These are phyloP conservation scores for Eristalinus aeneus DNA, from an alignment of 2,888 invertebrate genomes.

Conservation along the genomic window DNA sequence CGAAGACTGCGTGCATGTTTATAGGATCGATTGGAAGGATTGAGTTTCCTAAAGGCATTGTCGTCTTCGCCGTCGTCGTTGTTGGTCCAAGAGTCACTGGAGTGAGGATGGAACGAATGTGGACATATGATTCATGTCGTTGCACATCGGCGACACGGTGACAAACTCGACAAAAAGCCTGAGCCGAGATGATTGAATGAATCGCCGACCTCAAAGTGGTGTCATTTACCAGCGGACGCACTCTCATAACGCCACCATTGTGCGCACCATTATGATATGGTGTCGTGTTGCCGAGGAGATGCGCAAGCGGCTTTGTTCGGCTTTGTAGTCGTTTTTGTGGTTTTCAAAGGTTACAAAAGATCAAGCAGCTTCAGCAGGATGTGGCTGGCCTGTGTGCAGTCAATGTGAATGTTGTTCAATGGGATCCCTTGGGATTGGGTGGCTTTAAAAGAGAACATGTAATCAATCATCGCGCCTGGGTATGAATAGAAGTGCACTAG, in stretches of 20 bases:
- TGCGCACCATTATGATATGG: neutral
- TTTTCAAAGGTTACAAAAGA: conserved; percentile 52
- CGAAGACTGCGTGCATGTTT: conserved; percentile 21
- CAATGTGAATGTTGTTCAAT: conserved; percentile 57
- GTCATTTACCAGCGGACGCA: conserved; percentile 46
- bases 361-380: conserved; percentile 59
- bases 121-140: conserved; percentile 37
- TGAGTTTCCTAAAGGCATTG: conserved; percentile 38
- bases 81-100: neutral
- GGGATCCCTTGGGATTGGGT: conserved; percentile 60
- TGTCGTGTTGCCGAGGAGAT: conserved; percentile 37
- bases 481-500: conserved; percentile 43
- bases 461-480: conserved; percentile 58
- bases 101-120: neutral
- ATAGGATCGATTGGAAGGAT: conserved; percentile 22
- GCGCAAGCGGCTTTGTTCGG: conserved; percentile 14
- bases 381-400: conserved; percentile 51
- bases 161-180: conserved; percentile 54
- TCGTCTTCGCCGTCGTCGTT: neutral
- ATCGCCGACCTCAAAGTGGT: conserved; percentile 64
- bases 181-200: conserved; percentile 47
- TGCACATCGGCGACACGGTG: conserved; percentile 30
- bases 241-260: conserved; percentile 52
- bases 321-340: conserved; percentile 28
- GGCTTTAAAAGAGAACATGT: conserved; percentile 41